phyloP scores from a whole-genome alignment of 1,140 invertebrate genomes.

The Lysiphlebus fabarum region DNA sequence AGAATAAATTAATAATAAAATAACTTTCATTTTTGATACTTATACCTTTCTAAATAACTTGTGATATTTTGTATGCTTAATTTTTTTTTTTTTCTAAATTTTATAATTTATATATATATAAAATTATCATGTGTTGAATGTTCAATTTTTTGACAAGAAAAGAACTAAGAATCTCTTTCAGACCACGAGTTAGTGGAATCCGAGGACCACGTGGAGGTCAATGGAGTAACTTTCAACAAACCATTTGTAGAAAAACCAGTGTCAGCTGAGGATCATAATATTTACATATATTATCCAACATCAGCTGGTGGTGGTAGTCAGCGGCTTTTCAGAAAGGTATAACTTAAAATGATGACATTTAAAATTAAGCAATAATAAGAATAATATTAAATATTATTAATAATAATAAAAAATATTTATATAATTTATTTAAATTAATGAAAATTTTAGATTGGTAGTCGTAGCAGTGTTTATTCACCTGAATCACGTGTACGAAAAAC shows the following conservation, averaged over 20 bases:
- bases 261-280: conserved; percentile 99
- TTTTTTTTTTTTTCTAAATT: conserved; percentile 1
- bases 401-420: conserved; percentile 1
- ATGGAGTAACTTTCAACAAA: conserved; percentile 95
- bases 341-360: conserved; percentile 39
- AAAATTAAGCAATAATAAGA: background rate
- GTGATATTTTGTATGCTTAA: background rate
- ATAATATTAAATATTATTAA: background rate
- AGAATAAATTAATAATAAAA: background rate
- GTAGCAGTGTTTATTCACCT: conserved; percentile 96
- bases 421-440: conserved; percentile 13
- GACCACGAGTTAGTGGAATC: conserved; percentile 92
- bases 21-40: background rate
- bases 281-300: conserved; percentile 99
- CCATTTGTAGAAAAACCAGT: conserved; percentile 99
- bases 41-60: too few species aligned
- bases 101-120: conserved; percentile 3
- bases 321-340: conserved; percentile 94
- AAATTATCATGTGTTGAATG: conserved; percentile 30
- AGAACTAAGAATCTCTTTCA: conserved; percentile 50
- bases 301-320: conserved; percentile 97
- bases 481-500: conserved; percentile 94
- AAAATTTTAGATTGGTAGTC: conserved; percentile 87
- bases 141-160: conserved; percentile 32
- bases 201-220: conserved; percentile 98